These are phyloP conservation scores for Ptilorrhoa leucosticta DNA, from an alignment of 2,113 vertebrate species.

Conservation along the genomic window DNA sequence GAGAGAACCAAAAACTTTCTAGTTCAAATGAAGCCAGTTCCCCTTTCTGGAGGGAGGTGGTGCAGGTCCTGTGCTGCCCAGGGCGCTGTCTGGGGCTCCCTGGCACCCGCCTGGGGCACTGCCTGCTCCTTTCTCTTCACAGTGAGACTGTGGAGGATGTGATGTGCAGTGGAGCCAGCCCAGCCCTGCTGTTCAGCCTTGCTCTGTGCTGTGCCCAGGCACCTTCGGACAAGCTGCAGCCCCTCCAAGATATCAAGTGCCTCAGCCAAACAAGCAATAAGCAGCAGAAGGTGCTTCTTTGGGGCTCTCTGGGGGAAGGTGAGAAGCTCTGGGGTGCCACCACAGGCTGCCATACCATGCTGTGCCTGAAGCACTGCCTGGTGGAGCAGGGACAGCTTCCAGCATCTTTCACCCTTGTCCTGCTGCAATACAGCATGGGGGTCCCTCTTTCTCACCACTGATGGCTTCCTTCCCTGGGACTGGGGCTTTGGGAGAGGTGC, in stretches of 20 bases:
- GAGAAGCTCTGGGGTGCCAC: neutral
- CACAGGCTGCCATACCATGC: neutral
- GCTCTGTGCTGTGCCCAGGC: neutral
- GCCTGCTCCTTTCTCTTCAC: neutral
- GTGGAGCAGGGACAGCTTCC: neutral
- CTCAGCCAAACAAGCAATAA: neutral
- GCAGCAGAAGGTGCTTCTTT: neutral
- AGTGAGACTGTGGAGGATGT: slow-evolving; percentile 79
- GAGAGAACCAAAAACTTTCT: neutral
- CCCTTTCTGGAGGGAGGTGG: fast-evolving
- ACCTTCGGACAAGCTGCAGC: neutral
- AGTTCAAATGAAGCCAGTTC: neutral
- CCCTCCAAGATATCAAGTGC: fast-evolving
- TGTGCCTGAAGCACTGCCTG: neutral
- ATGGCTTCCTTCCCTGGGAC: neutral
- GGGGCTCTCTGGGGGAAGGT: neutral
- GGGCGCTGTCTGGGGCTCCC: neutral
- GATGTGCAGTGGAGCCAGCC: slow-evolving; percentile 53
- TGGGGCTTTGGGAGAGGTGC: neutral
- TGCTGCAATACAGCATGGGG: neutral
- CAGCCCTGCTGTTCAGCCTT: neutral
- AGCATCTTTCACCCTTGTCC: neutral
- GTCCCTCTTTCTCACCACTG: fast-evolving
- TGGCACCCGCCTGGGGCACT: fast-evolving
- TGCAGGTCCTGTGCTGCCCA: fast-evolving